Evolutionary conservation across 2,888 invertebrate genomes (phyloP).

Genomic region (Tenthredo notha): DNA sequence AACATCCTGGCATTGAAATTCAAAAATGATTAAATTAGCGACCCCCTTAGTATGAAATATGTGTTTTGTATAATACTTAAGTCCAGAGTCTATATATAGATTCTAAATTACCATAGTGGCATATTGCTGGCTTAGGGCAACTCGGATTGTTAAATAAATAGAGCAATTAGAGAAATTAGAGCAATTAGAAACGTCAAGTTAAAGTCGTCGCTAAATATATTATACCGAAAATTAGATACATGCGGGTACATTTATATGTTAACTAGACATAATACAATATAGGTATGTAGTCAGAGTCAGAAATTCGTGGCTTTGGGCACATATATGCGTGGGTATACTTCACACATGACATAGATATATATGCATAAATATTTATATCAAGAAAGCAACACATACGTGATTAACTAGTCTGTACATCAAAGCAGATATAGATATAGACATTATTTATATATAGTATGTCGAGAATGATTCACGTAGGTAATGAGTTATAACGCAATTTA

Average conservation of each 20-base stretch:
- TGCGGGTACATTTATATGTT: not conserved
- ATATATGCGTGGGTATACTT: not conserved
- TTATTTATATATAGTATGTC: not conserved
- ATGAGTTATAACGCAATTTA: conserved; percentile 17
- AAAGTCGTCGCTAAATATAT: not conserved
- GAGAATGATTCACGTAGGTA: not conserved
- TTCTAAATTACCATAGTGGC: not conserved
- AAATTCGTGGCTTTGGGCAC: not conserved
- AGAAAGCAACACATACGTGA: not conserved
- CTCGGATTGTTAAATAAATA: conserved; percentile 24
- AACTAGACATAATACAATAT: not conserved
- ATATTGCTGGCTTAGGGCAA: not conserved
- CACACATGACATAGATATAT: not conserved
- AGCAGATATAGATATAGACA: not conserved
- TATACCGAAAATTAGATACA: not conserved
- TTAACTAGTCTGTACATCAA: not conserved
- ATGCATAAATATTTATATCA: conserved; percentile 4
- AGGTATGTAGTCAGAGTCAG: not conserved
- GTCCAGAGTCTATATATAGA: not conserved
- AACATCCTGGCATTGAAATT: too few relatives aligned
- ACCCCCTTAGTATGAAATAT: not conserved
- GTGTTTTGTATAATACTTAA: not conserved
- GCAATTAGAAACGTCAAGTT: conserved; percentile 43
- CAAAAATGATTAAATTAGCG: too few relatives aligned
- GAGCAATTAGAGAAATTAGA: conserved; percentile 41